Base-by-base conservation (phyloP, 2,888 invertebrate genomes). In the Clostera curtula region DNA sequence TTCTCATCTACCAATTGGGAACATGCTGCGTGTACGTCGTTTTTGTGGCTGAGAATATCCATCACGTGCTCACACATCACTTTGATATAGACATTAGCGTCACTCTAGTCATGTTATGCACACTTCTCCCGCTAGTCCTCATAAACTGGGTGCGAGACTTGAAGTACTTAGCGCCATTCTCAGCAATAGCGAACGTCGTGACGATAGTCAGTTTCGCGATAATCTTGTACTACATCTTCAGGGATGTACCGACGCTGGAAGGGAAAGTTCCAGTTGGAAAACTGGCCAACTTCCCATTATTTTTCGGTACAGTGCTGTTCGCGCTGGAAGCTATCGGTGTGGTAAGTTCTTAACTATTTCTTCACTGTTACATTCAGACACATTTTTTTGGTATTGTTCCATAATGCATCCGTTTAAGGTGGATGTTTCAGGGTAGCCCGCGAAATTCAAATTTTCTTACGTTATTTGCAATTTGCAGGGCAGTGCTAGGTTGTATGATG, bases 21-120 rank as follows among this genome's bases (percentile, higher is more conserved):
- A 95, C 96, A 24, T 97, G 98, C 67, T 97, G 97, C 68, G 97
- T 98, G 1, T 98, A 98, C 72, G 92, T 96, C 11, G 93, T 98
- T 0, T 98, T 98, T 68, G 93, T 98, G 24, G 89, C 96, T 0
- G 89, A 90, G 34, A 97, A 95, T 70, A 86, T 97, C n/a, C 86
- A 91, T 58, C 83, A 75, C 44, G 91, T 93, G 6, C 70, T 86
- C 7, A 83, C 83, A 19, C 69, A 85, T 10, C 86, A 90, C 49
- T 75, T 82, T 35, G 55, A 68, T 2, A 61, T 85, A 0, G 53
- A 75, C 0, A 66, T 89, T 4, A 83, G 86, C 25, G 80, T 90
- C 16, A 77, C 88, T 29, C 70, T 89, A 14, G 89, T 91, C 54
- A 93, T 93, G 92, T 55, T 90, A 12, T 88, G 90, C 37, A 83